Evolutionary conservation across 1,140 invertebrate species (phyloP).

Genomic region (Drosophila melanogaster): Release_6_plus_ISO1_MT NT_037436.4:4408501-4409000

Average conservation of each 20-base stretch:
- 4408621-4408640: conserved; percentile 53
- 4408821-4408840: not conserved
- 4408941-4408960: conserved; percentile 65
- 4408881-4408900: conserved; percentile 8
- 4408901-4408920: conserved; percentile 52
- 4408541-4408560: conserved; percentile 57
- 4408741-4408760: too few species aligned
- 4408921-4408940: conserved; percentile 72
- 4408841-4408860: conserved; percentile 21
- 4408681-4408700: conserved; percentile 56
- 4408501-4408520: conserved; percentile 56
- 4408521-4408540: conserved; percentile 54
- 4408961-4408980: conserved; percentile 55
- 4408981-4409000: conserved; percentile 31
- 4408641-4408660: conserved; percentile 45
- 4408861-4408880: conserved; percentile 13
- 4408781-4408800: too few species aligned
- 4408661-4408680: conserved; percentile 55
- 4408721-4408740: conserved; percentile 7
- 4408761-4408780: too few species aligned
- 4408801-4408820: too few species aligned
- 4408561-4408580: conserved; percentile 75
- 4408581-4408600: conserved; percentile 32
- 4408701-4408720: conserved; percentile 18
- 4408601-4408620: conserved; percentile 44